Evolutionary conservation across 1,140 invertebrate species (phyloP), one percentile per base, ranked within the genome.

Genomic region (Ceratina calcarata): DNA sequence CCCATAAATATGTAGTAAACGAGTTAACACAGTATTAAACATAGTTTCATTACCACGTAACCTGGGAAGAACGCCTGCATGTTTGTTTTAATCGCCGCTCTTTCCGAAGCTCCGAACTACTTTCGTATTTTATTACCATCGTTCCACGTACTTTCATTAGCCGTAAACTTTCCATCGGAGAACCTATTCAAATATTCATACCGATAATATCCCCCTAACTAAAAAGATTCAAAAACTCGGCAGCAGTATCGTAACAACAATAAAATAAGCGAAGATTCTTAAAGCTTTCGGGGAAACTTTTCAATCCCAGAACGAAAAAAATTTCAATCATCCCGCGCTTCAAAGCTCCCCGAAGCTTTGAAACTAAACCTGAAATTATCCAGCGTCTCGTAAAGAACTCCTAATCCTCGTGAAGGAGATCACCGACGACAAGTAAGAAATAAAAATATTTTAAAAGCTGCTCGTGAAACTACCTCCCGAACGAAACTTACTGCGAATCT

Each of bases 11-110:
- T 15, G 24, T 32, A 57, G 27, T 16, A 70, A 37, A 70, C 24
- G 67, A 20, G 24, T 51, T 69, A 57, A 57, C 53, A 20, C 13
- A 12, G 51, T 57, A 69, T 69, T 69, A 69, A 69, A 69, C 55
- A 57, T 69, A 69, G 51, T 69, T 69, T 57, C 67, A 57, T 32
- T 69, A 20, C 18, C 67, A 20, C 16, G 51, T 57, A 69, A 55
- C 18, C 49, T 2, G 24, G n/a, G 51, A 57, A 70, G 57, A 57
- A 37, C 55, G 55, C n/a, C 15, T 32, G 24, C n/a, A 20, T 32
- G 24, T n/a, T n/a, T 4, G 51, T 20, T 57, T 70, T 20, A 57
- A 68, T 13, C 51, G 10, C 0, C 10, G 49, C 24, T 24, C 45
- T n/a, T 22, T 13, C 20, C 45, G 0, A 70, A 70, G 2, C 18